Evolutionary conservation across 2,888 invertebrate genomes (phyloP).

Genomic region (Nomada hirtipes): DNA sequence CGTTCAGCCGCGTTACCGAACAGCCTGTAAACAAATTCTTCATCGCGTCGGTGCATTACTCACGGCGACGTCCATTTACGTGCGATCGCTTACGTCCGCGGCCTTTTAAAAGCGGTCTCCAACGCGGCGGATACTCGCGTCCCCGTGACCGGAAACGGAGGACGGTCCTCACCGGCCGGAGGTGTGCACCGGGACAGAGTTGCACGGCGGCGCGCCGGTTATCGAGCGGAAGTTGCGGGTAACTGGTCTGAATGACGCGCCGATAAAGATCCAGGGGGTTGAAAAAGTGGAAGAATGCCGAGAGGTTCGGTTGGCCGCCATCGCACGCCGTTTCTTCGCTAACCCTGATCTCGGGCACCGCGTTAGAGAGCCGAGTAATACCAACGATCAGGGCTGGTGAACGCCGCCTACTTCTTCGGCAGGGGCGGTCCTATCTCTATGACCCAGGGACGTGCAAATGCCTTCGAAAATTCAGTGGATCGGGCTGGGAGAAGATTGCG

Average conservation of each 20-base stretch:
- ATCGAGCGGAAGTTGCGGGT: conserved; percentile 40
- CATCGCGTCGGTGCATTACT: not conserved
- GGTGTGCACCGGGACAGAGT: not conserved
- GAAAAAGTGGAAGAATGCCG: conserved; percentile 59
- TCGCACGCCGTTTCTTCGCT: conserved; percentile 73
- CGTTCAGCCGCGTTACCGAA: conserved; percentile 2
- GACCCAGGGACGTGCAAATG: conserved; percentile 77
- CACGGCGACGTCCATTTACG: not conserved
- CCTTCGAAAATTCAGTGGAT: conserved; percentile 54
- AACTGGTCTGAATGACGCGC: conserved; percentile 15
- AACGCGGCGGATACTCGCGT: not conserved
- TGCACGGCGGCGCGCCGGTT: not conserved
- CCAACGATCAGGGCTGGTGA: conserved; percentile 71
- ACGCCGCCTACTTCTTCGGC: conserved; percentile 79
- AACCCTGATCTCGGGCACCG: conserved; percentile 72
- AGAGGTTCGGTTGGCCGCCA: conserved; percentile 70
- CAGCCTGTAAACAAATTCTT: conserved; percentile 33
- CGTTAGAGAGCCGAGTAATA: conserved; percentile 72
- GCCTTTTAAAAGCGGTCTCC: not conserved
- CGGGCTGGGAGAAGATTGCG: conserved; percentile 47
- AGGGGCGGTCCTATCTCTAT: conserved; percentile 81
- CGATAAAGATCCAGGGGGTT: conserved; percentile 53
- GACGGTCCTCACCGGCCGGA: conserved; percentile 12
- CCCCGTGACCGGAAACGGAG: conserved; percentile 26
- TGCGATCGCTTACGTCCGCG: not conserved